Evolutionary conservation across 2,888 invertebrate genomes (phyloP), one percentile per base, ranked within the genome.

Genomic region (Calameuta filiformis): DNA sequence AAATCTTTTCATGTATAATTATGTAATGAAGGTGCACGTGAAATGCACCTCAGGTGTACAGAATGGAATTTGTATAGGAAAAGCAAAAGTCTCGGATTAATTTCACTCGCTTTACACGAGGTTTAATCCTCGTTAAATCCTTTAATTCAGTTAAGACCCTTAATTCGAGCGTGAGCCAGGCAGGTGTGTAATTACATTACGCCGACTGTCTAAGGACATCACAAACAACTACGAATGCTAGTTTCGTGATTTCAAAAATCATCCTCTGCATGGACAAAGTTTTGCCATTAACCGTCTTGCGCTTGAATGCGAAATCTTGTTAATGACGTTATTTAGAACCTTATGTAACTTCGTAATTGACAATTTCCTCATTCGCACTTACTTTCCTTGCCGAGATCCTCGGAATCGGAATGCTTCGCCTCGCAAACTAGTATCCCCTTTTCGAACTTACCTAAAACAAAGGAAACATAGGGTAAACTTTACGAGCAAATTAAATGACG

Each of bases 1-100:
- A 35, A 73, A 73, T 73, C 35, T 73, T 35, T 6, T 73, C 23
- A 6, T 68, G 76, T 79, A 78, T 81, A 78, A 82, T 83, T 82
- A 56, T 56, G 23, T 82, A 79, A 81, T 81, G 77, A 77, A 83
- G 78, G 74, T 23, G 23, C 56, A 23, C 9, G 9, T 23, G 23
- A 71, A 34, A 71, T 12, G 12, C 31, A 71, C 3, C 71, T 34
- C 71, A 71, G 31, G 12, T 71, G n/a, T 33, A 12, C 31, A 31
- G 71, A 71, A 9, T 31, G 31, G 9, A 31, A 33, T 34, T 31
- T 30, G 33, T 33, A 71, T 34, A 34, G 12, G 9, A 31, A 12
- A 34, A 23, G 71, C 71, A 71, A 71, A 71, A 71, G 71, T 71
- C 71, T 34, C 31, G 71, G 71, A 71, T 71, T 71, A 71, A 71